Percentiles rank a stretch among this genome's conserved stretches.
Evolutionary conservation across 37 sponge, comb jelly and placozoan genomes (phyloP).

Genomic region (Agelas oroides): DNA sequence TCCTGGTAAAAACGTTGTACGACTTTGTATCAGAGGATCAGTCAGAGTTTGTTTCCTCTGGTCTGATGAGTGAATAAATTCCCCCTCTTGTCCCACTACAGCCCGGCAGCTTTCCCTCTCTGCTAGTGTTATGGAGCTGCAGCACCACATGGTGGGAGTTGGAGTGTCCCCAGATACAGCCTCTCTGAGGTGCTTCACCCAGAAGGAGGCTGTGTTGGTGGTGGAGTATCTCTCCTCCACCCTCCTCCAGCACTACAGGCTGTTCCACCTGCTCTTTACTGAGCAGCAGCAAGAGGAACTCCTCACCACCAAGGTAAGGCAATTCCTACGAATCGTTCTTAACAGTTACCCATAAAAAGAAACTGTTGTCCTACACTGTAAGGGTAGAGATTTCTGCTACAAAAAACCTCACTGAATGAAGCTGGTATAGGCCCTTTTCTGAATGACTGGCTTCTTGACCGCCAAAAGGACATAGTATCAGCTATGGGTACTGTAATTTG

Average conservation of each 20-base stretch:
- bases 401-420: background rate
- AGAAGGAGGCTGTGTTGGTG: slow-evolving; percentile 9
- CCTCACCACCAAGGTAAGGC: slow-evolving; percentile 12
- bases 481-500: no score
- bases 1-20: no score
- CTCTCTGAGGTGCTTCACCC: slow-evolving; percentile 40
- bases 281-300: slow-evolving; percentile 53
- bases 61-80: no score
- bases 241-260: slow-evolving; percentile 74
- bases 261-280: slow-evolving; percentile 58
- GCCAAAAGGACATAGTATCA: no score
- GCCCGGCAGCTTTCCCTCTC: slow-evolving; percentile 24
- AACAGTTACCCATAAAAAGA: no score
- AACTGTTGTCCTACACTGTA: no score
- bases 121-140: slow-evolving; percentile 51
- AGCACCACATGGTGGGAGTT: slow-evolving; percentile 7
- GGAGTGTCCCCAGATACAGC: slow-evolving; percentile 1
- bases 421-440: background rate
- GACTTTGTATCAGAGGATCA: no score
- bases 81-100: no score
- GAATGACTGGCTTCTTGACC: no score
- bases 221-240: slow-evolving; percentile 27
- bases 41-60: no score
- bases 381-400: background rate
- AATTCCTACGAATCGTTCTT: background rate